Base-by-base conservation (phyloP, 2,797 vertebrate genomes). In the Austrolebias charrua region DNA sequence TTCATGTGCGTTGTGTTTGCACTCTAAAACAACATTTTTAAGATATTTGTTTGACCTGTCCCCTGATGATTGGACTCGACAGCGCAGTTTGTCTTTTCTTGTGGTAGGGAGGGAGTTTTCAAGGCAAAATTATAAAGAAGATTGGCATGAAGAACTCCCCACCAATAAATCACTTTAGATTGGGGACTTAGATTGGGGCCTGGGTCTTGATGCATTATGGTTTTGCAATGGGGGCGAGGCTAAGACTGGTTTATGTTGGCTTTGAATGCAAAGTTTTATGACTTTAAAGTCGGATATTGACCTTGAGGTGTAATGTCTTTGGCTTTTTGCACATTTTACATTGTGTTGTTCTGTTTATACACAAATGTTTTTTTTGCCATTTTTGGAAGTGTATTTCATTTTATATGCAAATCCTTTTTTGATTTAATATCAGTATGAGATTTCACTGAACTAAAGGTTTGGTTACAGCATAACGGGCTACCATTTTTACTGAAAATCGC, bases 161-260 rank as follows among this genome's bases (percentile, higher is more conserved):
- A 73, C 54, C 63, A 76, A 75, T 85, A 75, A 90, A 86, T 87
- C 73, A 75, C 67, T 62, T 63, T 43, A 75, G 68, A 86, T 69
- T 11, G 52, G 54, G 55, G 67, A 58, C 65, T 57, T 75, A 78
- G 77, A 73, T 63, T 33, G 38, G 75, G 58, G 75, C 78, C 55
- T 81, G 60, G 67, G 73, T 84, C 70, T 81, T 61, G 68, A 84
- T 81, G 59, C 71, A 63, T 81, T 60, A 62, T 59, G 66, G 60
- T 35, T 48, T 58, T 79, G 75, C 64, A 63, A 71, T 80, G 47
- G 31, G 60, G 45, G 62, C 75, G 77, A 84, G 71, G 24, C 60
- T 74, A 59, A 70, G 49, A 55, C 57, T 11, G 62, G 79, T 90
- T 89, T 86, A 73, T 65, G 86, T 89, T 89, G 85, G 82, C 80